Evolutionary conservation across 2,113 vertebrate species (phyloP).

Genomic region (Podilymbus podiceps): DNA sequence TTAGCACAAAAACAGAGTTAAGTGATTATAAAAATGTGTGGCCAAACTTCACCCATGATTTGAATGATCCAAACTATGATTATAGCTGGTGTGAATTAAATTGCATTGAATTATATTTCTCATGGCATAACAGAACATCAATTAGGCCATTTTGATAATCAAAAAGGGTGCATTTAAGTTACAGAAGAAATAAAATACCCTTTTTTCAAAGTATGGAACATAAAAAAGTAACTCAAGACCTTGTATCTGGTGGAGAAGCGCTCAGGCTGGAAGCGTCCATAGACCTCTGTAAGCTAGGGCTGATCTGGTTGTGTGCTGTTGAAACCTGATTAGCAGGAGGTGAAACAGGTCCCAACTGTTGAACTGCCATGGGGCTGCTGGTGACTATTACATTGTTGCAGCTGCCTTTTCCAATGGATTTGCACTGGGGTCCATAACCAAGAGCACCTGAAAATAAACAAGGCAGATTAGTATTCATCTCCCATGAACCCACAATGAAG

Average conservation of each 20-base stretch:
- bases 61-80: background rate
- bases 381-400: slow-evolving; percentile 78
- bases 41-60: background rate
- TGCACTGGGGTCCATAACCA: slow-evolving; percentile 71
- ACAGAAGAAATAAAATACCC: background rate
- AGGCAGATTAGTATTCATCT: slow-evolving; percentile 56
- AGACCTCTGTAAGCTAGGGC: slow-evolving; percentile 70
- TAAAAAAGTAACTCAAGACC: slow-evolving; percentile 77
- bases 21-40: background rate
- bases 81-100: background rate
- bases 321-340: slow-evolving; percentile 70
- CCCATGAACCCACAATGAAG: background rate
- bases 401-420: slow-evolving; percentile 79
- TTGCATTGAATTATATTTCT: background rate
- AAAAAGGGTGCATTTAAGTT: background rate
- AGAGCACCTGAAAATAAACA: slow-evolving; percentile 79
- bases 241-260: slow-evolving; percentile 81
- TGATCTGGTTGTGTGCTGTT: slow-evolving; percentile 69
- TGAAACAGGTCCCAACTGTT: slow-evolving; percentile 74
- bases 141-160: background rate
- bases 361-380: slow-evolving; percentile 79
- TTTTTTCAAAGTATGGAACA: background rate
- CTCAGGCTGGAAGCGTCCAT: slow-evolving; percentile 75
- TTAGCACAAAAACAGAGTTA: background rate
- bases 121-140: background rate